These are phyloP conservation scores for Pterois miles DNA, from an alignment of 2,797 vertebrate species.

Conservation along the genomic window DNA sequence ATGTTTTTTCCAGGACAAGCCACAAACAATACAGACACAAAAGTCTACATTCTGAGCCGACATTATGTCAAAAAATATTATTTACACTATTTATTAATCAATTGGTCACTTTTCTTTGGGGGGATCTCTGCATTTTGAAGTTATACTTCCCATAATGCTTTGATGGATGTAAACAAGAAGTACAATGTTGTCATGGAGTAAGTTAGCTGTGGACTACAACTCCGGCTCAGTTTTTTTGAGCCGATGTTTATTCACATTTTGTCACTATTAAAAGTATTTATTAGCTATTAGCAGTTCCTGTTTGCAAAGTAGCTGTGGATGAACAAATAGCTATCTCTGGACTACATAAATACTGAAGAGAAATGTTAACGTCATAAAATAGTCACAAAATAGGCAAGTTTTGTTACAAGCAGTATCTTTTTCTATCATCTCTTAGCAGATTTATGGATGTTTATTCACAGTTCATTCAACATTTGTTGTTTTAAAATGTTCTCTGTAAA, in stretches of 20 bases:
- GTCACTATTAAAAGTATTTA: background rate
- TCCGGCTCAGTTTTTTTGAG: background rate
- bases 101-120: accelerated
- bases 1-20: background rate
- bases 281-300: background rate
- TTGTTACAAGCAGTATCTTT: background rate
- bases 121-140: background rate
- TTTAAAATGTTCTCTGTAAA: background rate
- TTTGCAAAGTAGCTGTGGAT: background rate
- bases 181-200: background rate
- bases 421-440: background rate
- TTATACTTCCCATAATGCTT: background rate
- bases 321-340: background rate
- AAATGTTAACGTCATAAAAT: no score
- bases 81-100: no score
- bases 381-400: no score
- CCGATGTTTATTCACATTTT: background rate
- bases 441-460: background rate
- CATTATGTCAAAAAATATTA: background rate
- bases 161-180: background rate
- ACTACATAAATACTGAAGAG: background rate
- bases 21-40: background rate
- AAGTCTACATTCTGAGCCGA: background rate
- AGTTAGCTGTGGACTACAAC: background rate
- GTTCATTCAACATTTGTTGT: background rate